Conservation (phyloP, 1,140 invertebrate genomes). For the Oedothorax gibbosus region DNA sequence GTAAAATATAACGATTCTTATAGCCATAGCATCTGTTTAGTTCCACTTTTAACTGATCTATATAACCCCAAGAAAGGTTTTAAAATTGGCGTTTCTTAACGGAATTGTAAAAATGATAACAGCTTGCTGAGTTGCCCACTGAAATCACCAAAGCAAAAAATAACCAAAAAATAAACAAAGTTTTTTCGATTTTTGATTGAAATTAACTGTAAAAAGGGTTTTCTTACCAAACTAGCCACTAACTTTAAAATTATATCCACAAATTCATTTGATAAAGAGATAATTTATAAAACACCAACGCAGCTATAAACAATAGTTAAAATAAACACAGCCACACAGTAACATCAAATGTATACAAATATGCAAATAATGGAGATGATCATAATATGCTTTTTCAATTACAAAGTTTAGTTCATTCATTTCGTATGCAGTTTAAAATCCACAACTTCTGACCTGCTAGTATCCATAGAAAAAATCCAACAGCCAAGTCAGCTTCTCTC, state of each 20-base stretch:
- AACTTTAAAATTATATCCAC: not conserved
- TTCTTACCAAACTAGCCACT: not conserved
- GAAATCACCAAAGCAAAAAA: not conserved
- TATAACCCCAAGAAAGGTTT: not conserved
- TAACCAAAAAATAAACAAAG: not conserved
- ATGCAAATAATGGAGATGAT: not conserved
- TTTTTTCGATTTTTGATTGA: not conserved
- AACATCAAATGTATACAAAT: not conserved
- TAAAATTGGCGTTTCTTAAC: not conserved
- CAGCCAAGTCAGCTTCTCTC: slow-evolving; percentile 16
- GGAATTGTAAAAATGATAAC: slow-evolving; percentile 10
- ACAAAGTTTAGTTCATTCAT: slow-evolving; percentile 14
- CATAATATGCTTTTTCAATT: not conserved
- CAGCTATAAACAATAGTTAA: not conserved
- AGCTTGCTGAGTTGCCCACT: not conserved
- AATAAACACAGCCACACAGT: not conserved
- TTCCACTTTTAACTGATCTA: slow-evolving; percentile 2
- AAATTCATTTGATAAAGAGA: not conserved
- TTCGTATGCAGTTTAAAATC: slow-evolving; percentile 17
- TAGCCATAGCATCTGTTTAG: not conserved
- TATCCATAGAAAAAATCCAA: not conserved
- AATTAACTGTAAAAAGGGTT: not conserved
- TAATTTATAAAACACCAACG: not conserved
- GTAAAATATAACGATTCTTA: not conserved
- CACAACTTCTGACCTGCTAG: not conserved